Evolutionary conservation across 2,888 invertebrate species (phyloP).

Genomic region (Ceramica pisi): DNA sequence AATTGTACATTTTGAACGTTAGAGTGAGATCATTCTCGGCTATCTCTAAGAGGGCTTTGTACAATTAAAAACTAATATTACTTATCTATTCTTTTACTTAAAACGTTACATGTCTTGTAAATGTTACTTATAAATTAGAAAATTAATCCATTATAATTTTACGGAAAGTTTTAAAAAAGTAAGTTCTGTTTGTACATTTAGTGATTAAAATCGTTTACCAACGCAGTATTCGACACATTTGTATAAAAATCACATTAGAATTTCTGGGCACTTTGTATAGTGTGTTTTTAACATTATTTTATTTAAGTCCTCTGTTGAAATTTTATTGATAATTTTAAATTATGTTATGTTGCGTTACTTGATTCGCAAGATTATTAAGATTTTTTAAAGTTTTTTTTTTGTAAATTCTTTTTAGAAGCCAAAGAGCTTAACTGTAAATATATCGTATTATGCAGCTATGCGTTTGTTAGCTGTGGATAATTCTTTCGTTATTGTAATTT

Average conservation of each 20-base stretch:
- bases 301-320: constrained; percentile 83
- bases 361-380: constrained; percentile 83
- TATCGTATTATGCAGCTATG: constrained; percentile 79
- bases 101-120: constrained; percentile 65
- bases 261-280: constrained; percentile 64
- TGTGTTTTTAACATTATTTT: constrained; percentile 75
- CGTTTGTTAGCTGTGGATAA: constrained; percentile 79
- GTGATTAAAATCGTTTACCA: constrained; percentile 74
- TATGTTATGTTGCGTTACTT: constrained; percentile 83
- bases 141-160: constrained; percentile 53
- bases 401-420: constrained; percentile 88
- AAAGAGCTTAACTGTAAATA: constrained; percentile 90
- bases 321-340: constrained; percentile 89
- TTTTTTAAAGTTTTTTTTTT: constrained; percentile 75
- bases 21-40: constrained; percentile 49
- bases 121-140: constrained; percentile 63
- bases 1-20: constrained; percentile 41
- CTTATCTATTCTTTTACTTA: constrained; percentile 63
- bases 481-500: constrained; percentile 89
- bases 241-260: constrained; percentile 62
- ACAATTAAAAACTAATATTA: constrained; percentile 60
- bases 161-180: constrained; percentile 25
- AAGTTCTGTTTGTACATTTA: constrained; percentile 75
- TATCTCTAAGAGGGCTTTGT: constrained; percentile 61
- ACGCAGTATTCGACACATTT: constrained; percentile 67